Percentiles rank a stretch among this genome's conserved stretches.
phyloP scores from a whole-genome alignment of 2,888 invertebrate genomes.

The Drosophila imparisetae region DNA sequence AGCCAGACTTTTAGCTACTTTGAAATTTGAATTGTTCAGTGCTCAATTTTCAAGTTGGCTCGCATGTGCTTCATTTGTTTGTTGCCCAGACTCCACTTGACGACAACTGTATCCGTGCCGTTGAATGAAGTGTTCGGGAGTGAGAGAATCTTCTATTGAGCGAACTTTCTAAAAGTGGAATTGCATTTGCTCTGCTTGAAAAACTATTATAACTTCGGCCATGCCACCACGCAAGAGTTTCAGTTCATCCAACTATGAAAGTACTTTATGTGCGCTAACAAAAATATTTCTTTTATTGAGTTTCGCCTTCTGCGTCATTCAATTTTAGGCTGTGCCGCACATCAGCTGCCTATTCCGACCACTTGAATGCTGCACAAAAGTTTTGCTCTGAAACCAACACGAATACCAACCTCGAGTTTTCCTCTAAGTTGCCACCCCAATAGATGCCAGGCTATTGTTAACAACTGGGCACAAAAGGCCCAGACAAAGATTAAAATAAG shows the following conservation, averaged over 20 bases:
- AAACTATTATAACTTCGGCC: slow-evolving; percentile 75
- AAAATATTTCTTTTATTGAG: slow-evolving; percentile 79
- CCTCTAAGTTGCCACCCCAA: slow-evolving; percentile 51
- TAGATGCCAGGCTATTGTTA: slow-evolving; percentile 69
- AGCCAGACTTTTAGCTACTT: slow-evolving; percentile 43
- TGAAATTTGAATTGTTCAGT: slow-evolving; percentile 65
- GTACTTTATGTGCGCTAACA: slow-evolving; percentile 79
- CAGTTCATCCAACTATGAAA: slow-evolving; percentile 76
- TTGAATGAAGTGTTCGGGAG: slow-evolving; percentile 19
- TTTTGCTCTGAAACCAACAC: slow-evolving; percentile 44
- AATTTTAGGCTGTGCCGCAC: slow-evolving; percentile 56
- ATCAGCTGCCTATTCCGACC: slow-evolving; percentile 26
- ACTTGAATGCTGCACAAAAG: slow-evolving; percentile 49
- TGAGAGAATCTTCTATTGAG: slow-evolving; percentile 51
- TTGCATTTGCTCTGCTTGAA: slow-evolving; percentile 79
- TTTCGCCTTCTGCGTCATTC: slow-evolving; percentile 53
- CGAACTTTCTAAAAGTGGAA: slow-evolving; percentile 73
- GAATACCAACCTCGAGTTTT: slow-evolving; percentile 14
- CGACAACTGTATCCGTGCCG: slow-evolving; percentile 52
- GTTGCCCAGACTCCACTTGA: slow-evolving; percentile 69
- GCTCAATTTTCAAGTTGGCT: slow-evolving; percentile 48
- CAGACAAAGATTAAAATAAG: slow-evolving; percentile 34
- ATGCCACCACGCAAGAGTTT: slow-evolving; percentile 52
- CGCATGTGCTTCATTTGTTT: slow-evolving; percentile 75
- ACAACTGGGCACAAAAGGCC: slow-evolving; percentile 54